Base-by-base conservation (phyloP, 1,140 invertebrate genomes). In the Lepidurus packardi region DNA sequence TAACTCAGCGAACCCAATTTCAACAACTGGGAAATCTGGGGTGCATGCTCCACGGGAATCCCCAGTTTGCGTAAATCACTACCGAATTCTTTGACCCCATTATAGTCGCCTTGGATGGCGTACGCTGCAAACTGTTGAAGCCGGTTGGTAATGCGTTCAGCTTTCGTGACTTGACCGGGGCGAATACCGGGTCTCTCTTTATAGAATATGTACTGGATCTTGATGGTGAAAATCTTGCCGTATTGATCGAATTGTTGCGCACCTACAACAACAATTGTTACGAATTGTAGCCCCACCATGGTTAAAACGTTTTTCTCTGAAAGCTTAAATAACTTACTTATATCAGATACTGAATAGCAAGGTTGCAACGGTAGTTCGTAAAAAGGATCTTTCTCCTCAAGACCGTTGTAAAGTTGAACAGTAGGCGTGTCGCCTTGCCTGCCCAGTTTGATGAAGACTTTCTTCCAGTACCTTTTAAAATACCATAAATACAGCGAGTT, bases 221-320 rank as follows among this genome's bases (percentile, higher is more conserved):
- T 99, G 16, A 98, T 90, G 0, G 98, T 99, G 86, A 99, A 98
- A 82, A 99, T 99, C 87, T 99, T 99, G 6, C 97, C 97, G 85
- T 93, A 99, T 83, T 97, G 93, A 87, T 99, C 98, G 85, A 94
- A 98, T 85, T 98, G 97, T 85, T 98, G 97, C 41, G 96, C 92
- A n/a, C 92, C 92, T 83, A 86, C n/a, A n/a, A n/a, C n/a, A n/a
- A n/a, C n/a, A n/a, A n/a, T n/a, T n/a, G n/a, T n/a, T n/a, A n/a
- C n/a, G n/a, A n/a, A n/a, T n/a, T n/a, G 65, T 82, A 21, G 24
- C 16, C 44, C 13, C 9, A 24, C 44, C 10, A 11, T 42, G 16
- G n/a, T 75, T 0, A 13, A 8, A 43, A 16, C 10, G 2, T n/a
- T n/a, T 34, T 34, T 34, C 34, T 3, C 34, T 41, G 43, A 13